A percentile compares a stretch with the other conserved stretches of the same genome.
These are phyloP conservation scores for Holcopasites calliopsidis DNA, from an alignment of 1,140 invertebrate genomes.

Conservation along the genomic window DNA sequence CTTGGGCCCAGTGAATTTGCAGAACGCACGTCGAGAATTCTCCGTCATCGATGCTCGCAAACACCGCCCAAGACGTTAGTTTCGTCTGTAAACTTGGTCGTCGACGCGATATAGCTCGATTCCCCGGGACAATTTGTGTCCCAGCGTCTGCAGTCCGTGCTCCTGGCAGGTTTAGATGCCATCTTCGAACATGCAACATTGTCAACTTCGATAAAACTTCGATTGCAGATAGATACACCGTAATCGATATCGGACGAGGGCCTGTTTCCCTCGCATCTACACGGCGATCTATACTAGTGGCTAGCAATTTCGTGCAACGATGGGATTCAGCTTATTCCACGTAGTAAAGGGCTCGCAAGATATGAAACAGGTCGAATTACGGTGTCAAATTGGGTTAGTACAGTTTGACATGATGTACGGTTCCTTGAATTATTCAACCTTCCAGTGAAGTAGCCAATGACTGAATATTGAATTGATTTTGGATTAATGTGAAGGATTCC, in stretches of 20 bases:
- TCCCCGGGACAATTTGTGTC: constrained; percentile 41
- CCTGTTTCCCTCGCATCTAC: background rate
- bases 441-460: background rate
- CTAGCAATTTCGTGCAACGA: background rate
- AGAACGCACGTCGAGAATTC: constrained; percentile 40
- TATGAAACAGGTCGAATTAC: background rate
- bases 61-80: constrained; percentile 41
- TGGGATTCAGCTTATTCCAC: background rate
- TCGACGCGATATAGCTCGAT: constrained; percentile 32
- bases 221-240: constrained; percentile 6
- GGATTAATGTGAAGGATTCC: background rate
- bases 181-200: constrained; percentile 39
- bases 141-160: constrained; percentile 28
- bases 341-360: background rate
- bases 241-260: constrained; percentile 21
- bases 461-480: background rate
- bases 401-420: background rate
- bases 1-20: constrained; percentile 17
- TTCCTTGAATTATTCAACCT: background rate
- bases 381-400: background rate
- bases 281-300: background rate
- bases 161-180: constrained; percentile 40
- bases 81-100: constrained; percentile 48
- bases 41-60: constrained; percentile 52
- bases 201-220: constrained; percentile 50